Base-by-base conservation (phyloP, 2,113 vertebrate genomes). In the Clinocottus analis region DNA sequence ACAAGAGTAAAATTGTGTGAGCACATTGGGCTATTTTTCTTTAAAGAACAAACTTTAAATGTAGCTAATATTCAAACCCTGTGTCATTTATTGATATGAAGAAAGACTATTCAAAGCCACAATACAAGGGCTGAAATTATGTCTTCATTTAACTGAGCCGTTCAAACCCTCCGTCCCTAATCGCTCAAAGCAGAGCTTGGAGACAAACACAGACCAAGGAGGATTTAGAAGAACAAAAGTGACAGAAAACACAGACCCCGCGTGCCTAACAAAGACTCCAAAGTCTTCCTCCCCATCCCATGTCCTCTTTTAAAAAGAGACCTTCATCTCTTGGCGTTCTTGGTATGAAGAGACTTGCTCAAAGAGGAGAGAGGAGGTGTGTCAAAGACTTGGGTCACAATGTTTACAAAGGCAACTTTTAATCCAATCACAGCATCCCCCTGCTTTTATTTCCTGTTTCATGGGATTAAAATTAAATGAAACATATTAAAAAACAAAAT, bases 391-490 rank as follows among this genome's bases (percentile, higher is more conserved):
- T 82, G 88, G 93, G 93, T 94, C 93, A 94, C 91, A 91, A 65
- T 92, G 90, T 94, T 94, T 93, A 94, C 91, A 92, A 93, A 95
- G 91, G 80, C 80, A 49, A 90, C 87, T 89, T 91, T 91, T 92
- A 93, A 94, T 94, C 93, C 94, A 92, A 93, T 93, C 91, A 93
- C 81, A 91, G 90, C 82, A 74, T 78, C 83, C 87, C 83, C 81
- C 59, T 79, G 84, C 90, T 91, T 94, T 91, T 91, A 91, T 91
- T 89, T 88, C 72, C 82, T 77, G 89, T 94, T 95, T 94, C 89
- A 94, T 93, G 91, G 92, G 92, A 93, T 95, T 95, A 93, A 83
- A 93, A 92, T 85, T 58, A 91, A 92, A 93, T 90, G 89, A 93
- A 94, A 93, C 78, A 80, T 89, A 90, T 85, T 87, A 91, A 91